Evolutionary conservation across 2,113 vertebrate species (phyloP), one percentile per base, ranked within the genome.

Genomic region (Macheiramphus alcinus): DNA sequence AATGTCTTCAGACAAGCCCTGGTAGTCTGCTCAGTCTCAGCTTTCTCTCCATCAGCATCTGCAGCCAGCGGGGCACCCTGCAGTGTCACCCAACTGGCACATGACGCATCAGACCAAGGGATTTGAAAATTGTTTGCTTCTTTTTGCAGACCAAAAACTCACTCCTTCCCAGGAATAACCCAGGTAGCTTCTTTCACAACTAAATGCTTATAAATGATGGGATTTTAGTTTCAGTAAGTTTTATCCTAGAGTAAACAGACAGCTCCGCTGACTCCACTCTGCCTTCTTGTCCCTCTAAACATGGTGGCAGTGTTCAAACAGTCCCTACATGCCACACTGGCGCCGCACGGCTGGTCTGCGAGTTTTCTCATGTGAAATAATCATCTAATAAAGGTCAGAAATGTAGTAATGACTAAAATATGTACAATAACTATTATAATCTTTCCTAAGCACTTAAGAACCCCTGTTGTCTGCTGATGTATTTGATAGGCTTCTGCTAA

Each of bases 281-380:
- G 32, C 52, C 70, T 45, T 66, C 47, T 31, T 1, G 2, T 34
- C 36, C 47, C 29, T 76, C 65, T 27, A 36, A 52, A 45, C 19
- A 25, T 1, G 8, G 40, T 48, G 48, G 43, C 50, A 87, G 58
- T 4, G 6, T 43, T 71, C 47, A 50, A 7, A 43, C 26, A 22
- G 53, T 31, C 38, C 48, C 56, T 61, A 3, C 13, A 1, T 2
- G 4, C 5, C 32, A 36, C 40, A n/a, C 0, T 14, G 47, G n/a
- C 1, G 0, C 45, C 42, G n/a, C 74, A 72, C 0, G 0, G 34
- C 70, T 56, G 34, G 26, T 48, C 71, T 92, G 65, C 0, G 0
- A 84, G 47, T 68, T 80, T 68, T 40, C 55, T 90, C 2, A 0
- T 25, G 59, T 90, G 85, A 97, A 88, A 29, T 83, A 91, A 87